These are phyloP conservation scores for Aptenodytes forsteri DNA, from an alignment of 2,113 vertebrate genomes.

Conservation along the genomic window DNA sequence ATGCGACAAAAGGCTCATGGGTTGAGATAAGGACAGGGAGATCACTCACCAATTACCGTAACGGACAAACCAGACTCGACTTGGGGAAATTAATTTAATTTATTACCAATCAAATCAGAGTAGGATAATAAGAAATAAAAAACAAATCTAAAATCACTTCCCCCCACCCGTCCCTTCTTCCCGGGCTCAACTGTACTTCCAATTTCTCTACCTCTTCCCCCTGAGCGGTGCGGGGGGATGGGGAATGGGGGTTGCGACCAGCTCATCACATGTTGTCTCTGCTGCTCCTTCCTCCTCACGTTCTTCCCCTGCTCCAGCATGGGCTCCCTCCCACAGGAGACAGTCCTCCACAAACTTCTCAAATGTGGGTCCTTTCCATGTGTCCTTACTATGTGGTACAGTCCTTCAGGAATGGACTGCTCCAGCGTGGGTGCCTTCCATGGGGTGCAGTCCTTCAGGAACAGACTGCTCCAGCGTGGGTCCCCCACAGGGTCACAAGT, in stretches of 20 bases:
- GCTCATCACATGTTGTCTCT: not conserved
- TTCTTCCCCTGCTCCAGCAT: not conserved
- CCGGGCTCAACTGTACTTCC: not conserved
- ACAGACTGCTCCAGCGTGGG: not conserved
- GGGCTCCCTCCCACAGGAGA: not conserved
- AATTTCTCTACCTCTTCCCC: not conserved
- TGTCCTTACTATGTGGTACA: too few relatives aligned
- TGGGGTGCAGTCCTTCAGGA: not conserved
- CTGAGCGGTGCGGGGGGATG: accelerated
- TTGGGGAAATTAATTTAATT: not conserved
- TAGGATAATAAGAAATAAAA: not conserved
- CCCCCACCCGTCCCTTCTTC: not conserved
- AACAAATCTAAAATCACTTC: not conserved
- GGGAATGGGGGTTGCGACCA: not conserved
- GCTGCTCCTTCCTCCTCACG: not conserved
- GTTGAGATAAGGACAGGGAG: not conserved
- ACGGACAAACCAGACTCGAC: not conserved
- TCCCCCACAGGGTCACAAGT: not conserved
- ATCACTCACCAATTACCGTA: not conserved
- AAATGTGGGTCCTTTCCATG: not conserved
- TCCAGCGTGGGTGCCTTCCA: not conserved
- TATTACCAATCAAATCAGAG: not conserved
- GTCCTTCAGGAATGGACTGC: not conserved
- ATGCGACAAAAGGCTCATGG: not conserved
- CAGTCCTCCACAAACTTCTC: not conserved